These are phyloP conservation scores for Chaunax sp. DNA, from an alignment of 2,797 vertebrate genomes.

Conservation along the genomic window DNA sequence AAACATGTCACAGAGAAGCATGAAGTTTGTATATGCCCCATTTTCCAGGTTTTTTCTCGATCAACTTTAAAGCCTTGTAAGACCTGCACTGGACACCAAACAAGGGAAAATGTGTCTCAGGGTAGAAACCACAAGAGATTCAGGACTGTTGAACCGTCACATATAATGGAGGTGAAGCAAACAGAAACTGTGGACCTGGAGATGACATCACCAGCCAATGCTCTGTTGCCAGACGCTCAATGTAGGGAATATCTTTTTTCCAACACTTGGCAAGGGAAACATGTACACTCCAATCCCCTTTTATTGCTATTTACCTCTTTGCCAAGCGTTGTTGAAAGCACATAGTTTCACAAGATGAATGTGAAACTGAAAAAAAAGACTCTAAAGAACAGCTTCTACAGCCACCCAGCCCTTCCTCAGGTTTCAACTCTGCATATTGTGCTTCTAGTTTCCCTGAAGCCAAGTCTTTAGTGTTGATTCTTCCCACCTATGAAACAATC, in stretches of 20 bases:
- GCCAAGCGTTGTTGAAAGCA: conserved; percentile 73
- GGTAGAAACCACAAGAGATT: conserved; percentile 55
- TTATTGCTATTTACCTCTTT: conserved; percentile 78
- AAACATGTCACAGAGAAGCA: conserved; percentile 20
- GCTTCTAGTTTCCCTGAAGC: conserved; percentile 31
- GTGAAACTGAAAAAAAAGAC: conserved; percentile 61
- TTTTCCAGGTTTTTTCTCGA: conserved; percentile 2
- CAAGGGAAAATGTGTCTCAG: conserved; percentile 66
- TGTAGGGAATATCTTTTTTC: conserved; percentile 68
- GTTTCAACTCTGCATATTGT: conserved; percentile 39
- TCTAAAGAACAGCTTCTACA: conserved; percentile 31
- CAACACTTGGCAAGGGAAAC: conserved; percentile 71
- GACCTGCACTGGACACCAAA: conserved; percentile 49
- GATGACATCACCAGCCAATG: conserved; percentile 76
- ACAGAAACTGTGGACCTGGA: conserved; percentile 71
- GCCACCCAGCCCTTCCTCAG: conserved; percentile 37
- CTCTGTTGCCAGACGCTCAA: conserved; percentile 70
- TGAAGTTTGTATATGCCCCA: conserved; percentile 18
- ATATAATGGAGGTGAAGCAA: conserved; percentile 74
- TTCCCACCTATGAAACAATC: conserved; percentile 50
- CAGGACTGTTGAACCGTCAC: conserved; percentile 65
- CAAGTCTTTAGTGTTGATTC: conserved; percentile 49
- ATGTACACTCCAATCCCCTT: conserved; percentile 70
- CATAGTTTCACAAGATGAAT: conserved; percentile 76
- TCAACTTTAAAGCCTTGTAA: conserved; percentile 29